Evolutionary conservation across 1,140 invertebrate genomes (phyloP), one percentile per base, ranked within the genome.

Genomic region (Heliconius nattereri): DNA sequence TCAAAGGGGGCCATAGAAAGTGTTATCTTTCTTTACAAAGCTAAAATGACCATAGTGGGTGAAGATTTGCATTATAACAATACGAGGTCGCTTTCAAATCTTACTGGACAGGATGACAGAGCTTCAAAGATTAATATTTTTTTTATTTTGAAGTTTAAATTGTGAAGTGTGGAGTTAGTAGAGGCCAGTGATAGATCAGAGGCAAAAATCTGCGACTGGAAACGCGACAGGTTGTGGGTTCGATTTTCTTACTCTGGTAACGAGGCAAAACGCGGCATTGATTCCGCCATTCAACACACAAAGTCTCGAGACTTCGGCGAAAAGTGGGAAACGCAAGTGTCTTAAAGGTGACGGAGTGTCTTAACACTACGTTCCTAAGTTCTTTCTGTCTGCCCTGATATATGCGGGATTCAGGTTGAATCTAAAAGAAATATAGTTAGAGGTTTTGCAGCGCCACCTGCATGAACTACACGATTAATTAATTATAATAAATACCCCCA

Each of bases 1-100:
- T 71, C 73, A 82, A 90, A 86, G 78, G 86, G 87, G 90, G 78
- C 45, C 89, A 79, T 89, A 91, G 91, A 92, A 92, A 92, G 91
- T 87, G 85, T 82, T 57, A 57, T 23, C 8, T 84, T 88, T 89
- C 86, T 90, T 89, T 81, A 91, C 89, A 87, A 89, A 87, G 78
- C 84, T 81, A 85, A 87, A 91, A 89, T 89, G 86, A 89, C 90
- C 88, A 88, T 86, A 84, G 71, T 85, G 86, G 84, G 85, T 81
- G 86, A 85, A 83, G 77, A 90, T 92, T 89, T 89, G 87, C 91
- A 89, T 91, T 84, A 87, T 84, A 87, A 86, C 79, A 78, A 73
- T 71, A 78, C 75, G 60, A 76, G 7, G 81, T 76, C 77, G 86
- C 87, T 89, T 89, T 89, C 86, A 77, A 89, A 86, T 84, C 77